These are phyloP conservation scores for Actinernus sp. DNA, from an alignment of 92 coral and sea anemone species.

Conservation along the genomic window DNA sequence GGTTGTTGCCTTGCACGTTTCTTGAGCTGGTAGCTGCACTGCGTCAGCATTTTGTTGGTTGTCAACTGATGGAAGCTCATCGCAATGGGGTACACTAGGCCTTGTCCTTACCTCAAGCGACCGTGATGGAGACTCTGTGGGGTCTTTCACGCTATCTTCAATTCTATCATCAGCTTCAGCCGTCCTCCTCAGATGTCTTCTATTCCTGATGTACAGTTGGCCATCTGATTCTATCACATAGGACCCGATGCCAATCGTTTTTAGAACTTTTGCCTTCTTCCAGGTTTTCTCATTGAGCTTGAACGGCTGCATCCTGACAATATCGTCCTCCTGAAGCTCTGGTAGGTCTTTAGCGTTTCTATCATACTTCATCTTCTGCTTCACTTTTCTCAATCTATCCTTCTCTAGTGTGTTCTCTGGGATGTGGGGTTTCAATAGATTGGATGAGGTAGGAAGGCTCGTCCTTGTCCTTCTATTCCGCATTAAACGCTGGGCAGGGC, in stretches of 20 bases:
- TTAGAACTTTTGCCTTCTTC: constrained; percentile 12
- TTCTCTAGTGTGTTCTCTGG: neutral
- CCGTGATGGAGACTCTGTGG: too few relatives aligned
- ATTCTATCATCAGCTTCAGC: too few relatives aligned
- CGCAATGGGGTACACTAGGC: too few relatives aligned
- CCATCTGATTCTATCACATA: constrained; percentile 12
- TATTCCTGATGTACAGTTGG: constrained; percentile 8
- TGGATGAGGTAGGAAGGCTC: constrained; percentile 30
- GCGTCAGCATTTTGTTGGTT: too few relatives aligned
- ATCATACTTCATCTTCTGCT: constrained; percentile 30
- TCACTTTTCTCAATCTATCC: constrained; percentile 8
- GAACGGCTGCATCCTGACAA: constrained; percentile 9
- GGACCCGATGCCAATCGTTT: constrained; percentile 5
- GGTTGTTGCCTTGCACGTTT: too few relatives aligned
- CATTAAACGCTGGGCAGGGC: constrained; percentile 8
- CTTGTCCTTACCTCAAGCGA: too few relatives aligned
- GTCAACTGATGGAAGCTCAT: too few relatives aligned
- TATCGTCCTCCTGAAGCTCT: neutral
- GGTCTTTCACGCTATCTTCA: too few relatives aligned
- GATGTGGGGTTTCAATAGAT: constrained; percentile 14
- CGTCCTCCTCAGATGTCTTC: constrained; percentile 6
- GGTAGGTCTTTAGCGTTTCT: too few relatives aligned
- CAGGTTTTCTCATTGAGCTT: constrained; percentile 9
- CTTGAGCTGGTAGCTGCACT: too few relatives aligned
- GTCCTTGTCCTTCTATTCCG: constrained; percentile 16